Base-by-base conservation (phyloP, 2,113 vertebrate species). In the Hippocampus guttulatus region DNA sequence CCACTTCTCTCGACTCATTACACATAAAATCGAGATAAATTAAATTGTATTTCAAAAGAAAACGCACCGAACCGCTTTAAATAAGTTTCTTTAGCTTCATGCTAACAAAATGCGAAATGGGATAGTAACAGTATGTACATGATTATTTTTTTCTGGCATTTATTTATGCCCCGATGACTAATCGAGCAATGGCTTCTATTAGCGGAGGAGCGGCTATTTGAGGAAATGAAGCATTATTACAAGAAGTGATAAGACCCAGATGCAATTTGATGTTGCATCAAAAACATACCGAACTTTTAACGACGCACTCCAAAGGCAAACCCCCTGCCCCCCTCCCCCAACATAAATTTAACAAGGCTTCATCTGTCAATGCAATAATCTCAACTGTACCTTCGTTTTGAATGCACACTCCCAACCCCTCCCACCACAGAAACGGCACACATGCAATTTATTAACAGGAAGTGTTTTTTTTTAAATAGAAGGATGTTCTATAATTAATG, bases 371-470 rank as follows among this genome's bases (percentile, higher is more conserved):
- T 41, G 8, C 8, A n/a, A n/a, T 41, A 64, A n/a, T 14, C 62
- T 12, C 10, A 43, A 64, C 40, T n/a, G 20, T 21, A 64, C 18
- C 21, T 64, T 64, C 1, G 38, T 38, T 30, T 62, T 7, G 18
- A 20, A 10, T 40, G 60, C 20, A 2, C 11, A 15, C 18, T 9
- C 18, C 21, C 40, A 45, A 38, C 33, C 33, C 33, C 33, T 38
- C 33, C 33, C 33, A 38, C 33, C 40, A 47, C 57, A 33, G 55
- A 68, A 58, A 43, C 8, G 73, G 64, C 47, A 60, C 62, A 49
- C 69, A 66, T 62, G 43, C 11, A 72, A 57, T 66, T 71, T 30
- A 69, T 78, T 76, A 72, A 69, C 74, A 49, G 64, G 79, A 81
- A 82, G 69, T 83, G 67, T 58, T 75, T 38, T 38, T 38, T 38